A percentile compares a stretch with the other conserved stretches of the same genome.
These are phyloP conservation scores for Dolichopus griseipennis DNA, from an alignment of 2,888 invertebrate species.

Conservation along the genomic window DNA sequence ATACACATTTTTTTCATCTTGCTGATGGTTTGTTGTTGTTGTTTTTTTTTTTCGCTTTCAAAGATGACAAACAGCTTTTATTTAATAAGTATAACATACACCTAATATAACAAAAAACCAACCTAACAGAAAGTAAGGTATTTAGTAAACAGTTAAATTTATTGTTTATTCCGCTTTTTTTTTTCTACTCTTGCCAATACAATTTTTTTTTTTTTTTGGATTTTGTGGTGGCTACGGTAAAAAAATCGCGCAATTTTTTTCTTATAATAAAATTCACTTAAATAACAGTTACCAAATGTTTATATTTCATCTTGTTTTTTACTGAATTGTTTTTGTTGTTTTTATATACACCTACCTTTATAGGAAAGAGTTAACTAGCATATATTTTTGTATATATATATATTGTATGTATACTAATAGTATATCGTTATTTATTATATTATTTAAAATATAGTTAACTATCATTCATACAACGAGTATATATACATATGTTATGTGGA, in stretches of 20 bases:
- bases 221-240: neutral
- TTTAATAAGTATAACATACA: neutral
- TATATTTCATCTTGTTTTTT: neutral
- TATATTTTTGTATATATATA: neutral
- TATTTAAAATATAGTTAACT: neutral
- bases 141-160: neutral
- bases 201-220: neutral
- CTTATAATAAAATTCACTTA: constrained; percentile 3
- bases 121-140: neutral
- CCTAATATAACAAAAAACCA: neutral
- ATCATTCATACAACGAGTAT: neutral
- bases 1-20: too few relatives aligned
- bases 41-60: neutral
- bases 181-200: neutral
- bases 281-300: neutral
- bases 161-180: neutral
- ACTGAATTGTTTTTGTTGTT: neutral
- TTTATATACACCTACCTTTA: neutral
- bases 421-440: too few relatives aligned
- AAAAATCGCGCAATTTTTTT: neutral
- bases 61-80: too few relatives aligned
- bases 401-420: neutral
- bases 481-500: neutral
- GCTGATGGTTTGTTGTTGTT: neutral
- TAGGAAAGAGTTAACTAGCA: neutral